Evolutionary conservation across 2,888 invertebrate genomes (phyloP), one percentile per base, ranked within the genome.

Genomic region (Tetragnatha montana): DNA sequence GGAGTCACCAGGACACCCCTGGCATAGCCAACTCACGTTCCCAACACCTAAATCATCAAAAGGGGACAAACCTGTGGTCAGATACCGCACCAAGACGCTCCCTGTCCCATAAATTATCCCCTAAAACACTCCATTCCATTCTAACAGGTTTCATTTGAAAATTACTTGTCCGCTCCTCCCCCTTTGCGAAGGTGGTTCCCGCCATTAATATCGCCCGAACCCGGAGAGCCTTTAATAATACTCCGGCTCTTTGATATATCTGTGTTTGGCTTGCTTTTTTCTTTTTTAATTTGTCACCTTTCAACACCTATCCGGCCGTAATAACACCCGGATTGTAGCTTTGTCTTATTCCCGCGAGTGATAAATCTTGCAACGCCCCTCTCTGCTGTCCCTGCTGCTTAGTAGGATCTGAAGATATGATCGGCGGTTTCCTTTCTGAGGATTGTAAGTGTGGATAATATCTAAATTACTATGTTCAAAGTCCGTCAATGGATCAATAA

Each of bases 211-310:
- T 82, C 21, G 50, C 69, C 49, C 60, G 10, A 60, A 60, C 60
- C 60, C 60, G n/a, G 49, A 76, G 19, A 50, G n/a, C 76, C 74
- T 50, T 50, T 76, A 76, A 76, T 76, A 50, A 76, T 47, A 76
- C 76, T 19, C 50, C 76, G 76, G 76, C 19, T 50, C 60, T 60
- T 60, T 76, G 49, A 50, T 49, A 50, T 76, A 51, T 22, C 10
- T 17, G 51, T 78, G 78, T 10, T 70, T 81, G 69, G 51, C 81
- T 22, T 75, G 22, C 47, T 78, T 71, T 85, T 85, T 76, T 35
- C 78, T 60, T 88, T 81, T 89, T 89, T 89, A 89, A 89, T 89
- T 85, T 89, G 89, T 85, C 89, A 89, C 89, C 89, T 89, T 89
- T 89, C 89, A 89, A 89, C 89, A 89, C 89, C 81, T 78, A 70